Percentiles rank a stretch among this genome's conserved stretches.
These are phyloP conservation scores for Pimephales promelas DNA, from an alignment of 2,113 vertebrate species.

Conservation along the genomic window DNA sequence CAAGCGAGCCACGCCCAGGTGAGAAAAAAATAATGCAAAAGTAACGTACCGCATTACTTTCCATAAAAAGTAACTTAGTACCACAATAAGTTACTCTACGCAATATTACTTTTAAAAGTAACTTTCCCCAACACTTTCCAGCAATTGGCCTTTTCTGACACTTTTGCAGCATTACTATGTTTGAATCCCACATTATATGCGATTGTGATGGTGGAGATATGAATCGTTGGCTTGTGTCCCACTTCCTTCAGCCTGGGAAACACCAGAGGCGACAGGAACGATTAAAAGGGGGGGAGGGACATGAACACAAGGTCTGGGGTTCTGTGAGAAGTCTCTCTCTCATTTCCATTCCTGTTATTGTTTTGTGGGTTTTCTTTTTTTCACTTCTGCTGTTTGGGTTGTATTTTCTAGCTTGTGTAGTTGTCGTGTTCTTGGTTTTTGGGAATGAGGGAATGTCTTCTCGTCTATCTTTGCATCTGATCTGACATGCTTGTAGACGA, in stretches of 20 bases:
- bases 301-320: conserved; percentile 28
- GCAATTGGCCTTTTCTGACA: not conserved
- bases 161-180: not conserved
- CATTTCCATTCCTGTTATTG: conserved; percentile 42
- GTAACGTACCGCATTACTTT: too few relatives aligned
- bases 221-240: not conserved
- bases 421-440: not conserved
- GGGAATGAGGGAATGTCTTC: not conserved
- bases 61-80: too few relatives aligned
- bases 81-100: too few relatives aligned
- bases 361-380: conserved; percentile 36
- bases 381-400: not conserved
- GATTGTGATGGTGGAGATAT: not conserved
- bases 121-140: not conserved
- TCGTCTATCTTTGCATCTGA: not conserved
- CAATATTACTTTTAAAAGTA: too few relatives aligned
- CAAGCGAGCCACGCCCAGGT: too few relatives aligned
- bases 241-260: conserved; percentile 24
- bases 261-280: not conserved
- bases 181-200: not conserved
- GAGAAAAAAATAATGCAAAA: too few relatives aligned
- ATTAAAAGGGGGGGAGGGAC: conserved; percentile 10
- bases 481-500: not conserved
- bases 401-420: not conserved
- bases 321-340: conserved; percentile 16